Base-by-base conservation (phyloP, 35 echinoderm and acorn worm species). In the Diadema setosum region DNA sequence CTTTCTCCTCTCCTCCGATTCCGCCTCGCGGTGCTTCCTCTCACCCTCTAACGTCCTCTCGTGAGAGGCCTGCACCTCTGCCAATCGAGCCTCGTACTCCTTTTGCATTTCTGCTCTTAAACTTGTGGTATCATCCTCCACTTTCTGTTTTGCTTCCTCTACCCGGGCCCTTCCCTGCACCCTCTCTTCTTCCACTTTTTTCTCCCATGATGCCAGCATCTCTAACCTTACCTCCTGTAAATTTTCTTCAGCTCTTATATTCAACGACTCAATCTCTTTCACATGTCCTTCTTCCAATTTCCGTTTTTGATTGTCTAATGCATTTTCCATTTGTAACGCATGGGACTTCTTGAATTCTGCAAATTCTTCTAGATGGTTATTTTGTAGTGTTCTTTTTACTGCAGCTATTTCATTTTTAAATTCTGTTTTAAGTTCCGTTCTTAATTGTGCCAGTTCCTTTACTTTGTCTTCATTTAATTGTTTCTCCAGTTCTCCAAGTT, bases 321-420 rank as follows among this genome's bases (percentile, higher is more conserved):
- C 86, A 39, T 52, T 83, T 49, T 96, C 94, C 50, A 92, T 37
- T 42, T 88, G 89, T 49, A 96, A 39, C 40, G 85, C 45, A 15
- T 67, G 70, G 44, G 89, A 83, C 26, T 81, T 92, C 42, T 87
- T 85, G 30, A 96, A 83, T 36, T 92, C 85, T 30, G 90, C 59
- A 43, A 96, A 82, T 42, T 96, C 94, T 20, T 63, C 82, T 8
- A 96, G 44, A 29, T 96, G 94, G 2, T 48, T 85, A 17, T 70
- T 85, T 58, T 96, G 94, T 30, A 88, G 60, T 48, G 48, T 50
- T 42, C 73, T 91, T 35, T 65, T 31, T 80, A 70, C 46, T 18
- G 14, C 40, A 3, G 80, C 90, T 37, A 87, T 46, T 41, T 96
- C 85, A 57, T 59, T 39, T 32, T 82, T 57, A 44, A 91, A 84